Evolutionary conservation across 2,797 vertebrate genomes (phyloP).

Genomic region (Gymnodraco acuticeps): DNA sequence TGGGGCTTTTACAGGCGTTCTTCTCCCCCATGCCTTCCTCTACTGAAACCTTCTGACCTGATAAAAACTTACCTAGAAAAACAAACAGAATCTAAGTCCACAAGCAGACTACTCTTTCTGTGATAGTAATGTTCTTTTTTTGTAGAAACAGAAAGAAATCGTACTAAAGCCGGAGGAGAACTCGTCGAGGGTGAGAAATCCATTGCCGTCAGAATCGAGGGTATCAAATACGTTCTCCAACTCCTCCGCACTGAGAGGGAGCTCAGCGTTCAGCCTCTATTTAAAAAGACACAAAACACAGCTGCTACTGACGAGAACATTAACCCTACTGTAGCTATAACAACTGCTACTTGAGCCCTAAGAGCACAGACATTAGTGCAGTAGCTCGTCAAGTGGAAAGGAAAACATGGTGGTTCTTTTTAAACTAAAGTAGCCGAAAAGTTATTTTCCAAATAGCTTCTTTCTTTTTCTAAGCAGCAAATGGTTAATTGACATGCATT

Average conservation of each 20-base stretch:
- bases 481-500: not conserved
- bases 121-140: not conserved
- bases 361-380: constrained; percentile 21
- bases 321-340: constrained; percentile 46
- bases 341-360: constrained; percentile 39
- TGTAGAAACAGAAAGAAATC: constrained; percentile 64
- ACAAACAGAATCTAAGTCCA: not conserved
- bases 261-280: constrained; percentile 89
- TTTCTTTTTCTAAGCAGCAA: not conserved
- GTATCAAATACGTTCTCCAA: constrained; percentile 93
- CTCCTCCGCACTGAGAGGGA: constrained; percentile 91
- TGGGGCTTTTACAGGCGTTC: constrained; percentile 8
- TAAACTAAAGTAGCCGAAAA: not conserved
- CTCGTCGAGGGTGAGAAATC: constrained; percentile 91
- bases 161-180: constrained; percentile 94
- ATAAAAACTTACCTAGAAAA: constrained; percentile 89
- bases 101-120: not conserved
- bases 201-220: constrained; percentile 92
- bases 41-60: constrained; percentile 75
- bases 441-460: not conserved
- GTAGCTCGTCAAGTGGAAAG: not conserved
- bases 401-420: not conserved
- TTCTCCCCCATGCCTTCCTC: constrained; percentile 58
- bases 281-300: constrained; percentile 73
- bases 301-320: constrained; percentile 45